phyloP scores from a whole-genome alignment of 2,797 vertebrate species.

The Enteromius mattozi region DNA sequence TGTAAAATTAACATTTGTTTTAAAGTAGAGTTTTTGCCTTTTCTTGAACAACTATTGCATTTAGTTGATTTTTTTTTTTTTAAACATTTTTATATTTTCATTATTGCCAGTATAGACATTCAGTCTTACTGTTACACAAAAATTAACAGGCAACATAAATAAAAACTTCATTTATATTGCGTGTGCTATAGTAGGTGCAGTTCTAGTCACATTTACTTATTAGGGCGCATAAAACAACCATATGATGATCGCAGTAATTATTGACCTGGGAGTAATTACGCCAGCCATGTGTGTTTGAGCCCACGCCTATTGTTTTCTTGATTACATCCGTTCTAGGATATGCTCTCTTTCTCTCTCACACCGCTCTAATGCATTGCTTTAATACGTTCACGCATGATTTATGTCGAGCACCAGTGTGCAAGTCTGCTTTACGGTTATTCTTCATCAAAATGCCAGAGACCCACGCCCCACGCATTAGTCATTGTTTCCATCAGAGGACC shows the following conservation, averaged over 20 bases:
- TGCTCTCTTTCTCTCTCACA: neutral
- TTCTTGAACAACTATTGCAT: neutral
- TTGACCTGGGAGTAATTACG: conserved; percentile 5
- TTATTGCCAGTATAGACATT: neutral
- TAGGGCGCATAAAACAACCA: neutral
- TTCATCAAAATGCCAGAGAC: conserved; percentile 43
- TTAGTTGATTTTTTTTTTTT: no score
- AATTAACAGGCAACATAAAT: neutral
- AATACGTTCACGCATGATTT: neutral
- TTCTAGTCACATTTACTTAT: neutral
- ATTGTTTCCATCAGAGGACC: conserved; percentile 72
- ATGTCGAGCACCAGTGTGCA: neutral
- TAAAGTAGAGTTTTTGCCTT: neutral
- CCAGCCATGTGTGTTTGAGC: conserved; percentile 26
- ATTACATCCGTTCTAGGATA: neutral
- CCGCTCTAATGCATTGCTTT: neutral
- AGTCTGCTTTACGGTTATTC: neutral
- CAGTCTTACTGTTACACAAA: neutral
- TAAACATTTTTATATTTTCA: neutral
- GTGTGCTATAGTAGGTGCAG: neutral
- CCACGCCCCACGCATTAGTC: conserved; percentile 71
- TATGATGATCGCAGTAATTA: neutral
- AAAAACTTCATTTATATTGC: neutral
- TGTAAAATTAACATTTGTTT: neutral
- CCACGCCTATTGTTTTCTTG: conserved; percentile 27